phyloP scores from a whole-genome alignment of 2,888 invertebrate species.

The Drosophila atripex region DNA sequence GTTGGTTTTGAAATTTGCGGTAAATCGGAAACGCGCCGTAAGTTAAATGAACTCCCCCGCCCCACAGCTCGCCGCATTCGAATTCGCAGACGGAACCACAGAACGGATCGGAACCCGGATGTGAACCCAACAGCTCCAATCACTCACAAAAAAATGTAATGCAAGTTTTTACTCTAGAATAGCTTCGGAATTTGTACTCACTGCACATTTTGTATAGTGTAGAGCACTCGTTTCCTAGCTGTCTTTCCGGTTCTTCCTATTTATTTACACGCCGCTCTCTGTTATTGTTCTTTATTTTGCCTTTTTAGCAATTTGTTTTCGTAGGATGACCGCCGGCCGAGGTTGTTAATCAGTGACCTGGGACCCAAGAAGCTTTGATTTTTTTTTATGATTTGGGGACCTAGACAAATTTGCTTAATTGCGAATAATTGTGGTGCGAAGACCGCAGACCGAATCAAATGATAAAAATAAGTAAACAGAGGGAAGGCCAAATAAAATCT shows the following conservation, averaged over 20 bases:
- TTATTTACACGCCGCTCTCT: conserved; percentile 69
- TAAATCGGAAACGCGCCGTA: conserved; percentile 77
- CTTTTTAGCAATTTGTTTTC: conserved; percentile 40
- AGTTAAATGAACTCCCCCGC: conserved; percentile 76
- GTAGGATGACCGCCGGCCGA: conserved; percentile 52
- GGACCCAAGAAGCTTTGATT: conserved; percentile 58
- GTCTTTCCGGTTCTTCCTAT: conserved; percentile 67
- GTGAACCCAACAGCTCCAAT: conserved; percentile 11
- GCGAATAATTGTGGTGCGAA: conserved; percentile 73
- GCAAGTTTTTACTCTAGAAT: no score
- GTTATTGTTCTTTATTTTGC: conserved; percentile 48
- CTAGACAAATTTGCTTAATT: conserved; percentile 78
- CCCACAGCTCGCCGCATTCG: conserved; percentile 29
- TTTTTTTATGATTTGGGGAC: conserved; percentile 34
- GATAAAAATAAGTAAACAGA: conserved; percentile 17
- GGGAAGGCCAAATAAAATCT: conserved; percentile 61
- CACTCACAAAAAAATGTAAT: conserved; percentile 4
- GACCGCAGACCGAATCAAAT: conserved; percentile 27
- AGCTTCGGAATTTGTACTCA: no score
- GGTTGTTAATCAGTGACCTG: conserved; percentile 67
- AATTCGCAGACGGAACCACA: conserved; percentile 2
- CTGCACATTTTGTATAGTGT: no score
- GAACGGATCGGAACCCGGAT: conserved; percentile 21
- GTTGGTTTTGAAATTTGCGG: conserved; percentile 79
- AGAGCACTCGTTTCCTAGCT: conserved; percentile 28